Evolutionary conservation across 2,888 invertebrate species (phyloP).

Genomic region (Pyrrhia umbra): DNA sequence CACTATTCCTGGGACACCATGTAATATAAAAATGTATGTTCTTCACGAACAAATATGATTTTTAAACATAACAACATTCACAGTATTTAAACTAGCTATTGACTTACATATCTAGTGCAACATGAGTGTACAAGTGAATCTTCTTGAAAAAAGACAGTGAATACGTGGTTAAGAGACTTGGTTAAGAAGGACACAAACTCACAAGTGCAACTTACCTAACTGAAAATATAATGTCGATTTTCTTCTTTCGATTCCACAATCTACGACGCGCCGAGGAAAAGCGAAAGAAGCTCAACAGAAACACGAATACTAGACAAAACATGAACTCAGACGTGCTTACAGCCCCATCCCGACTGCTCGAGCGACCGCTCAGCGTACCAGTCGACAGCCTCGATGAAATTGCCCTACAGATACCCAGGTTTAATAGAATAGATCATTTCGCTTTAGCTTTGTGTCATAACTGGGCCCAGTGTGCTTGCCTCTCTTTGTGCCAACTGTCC

Average conservation of each 20-base stretch:
- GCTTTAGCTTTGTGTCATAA: constrained; percentile 65
- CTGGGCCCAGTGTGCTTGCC: constrained; percentile 45
- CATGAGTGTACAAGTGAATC: constrained; percentile 53
- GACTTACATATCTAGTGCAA: neutral
- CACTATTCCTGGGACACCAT: no score
- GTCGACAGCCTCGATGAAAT: constrained; percentile 97
- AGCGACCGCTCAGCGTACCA: constrained; percentile 95
- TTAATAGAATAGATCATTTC: constrained; percentile 64
- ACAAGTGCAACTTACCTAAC: constrained; percentile 60
- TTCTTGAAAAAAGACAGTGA: constrained; percentile 47
- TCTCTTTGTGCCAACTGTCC: constrained; percentile 31
- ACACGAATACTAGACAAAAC: constrained; percentile 71
- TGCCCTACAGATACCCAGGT: constrained; percentile 98
- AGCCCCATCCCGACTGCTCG: constrained; percentile 95
- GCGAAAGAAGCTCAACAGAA: constrained; percentile 73
- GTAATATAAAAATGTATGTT: no score
- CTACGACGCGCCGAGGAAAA: constrained; percentile 95
- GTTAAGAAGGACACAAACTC: constrained; percentile 33
- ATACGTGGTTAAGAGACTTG: constrained; percentile 7
- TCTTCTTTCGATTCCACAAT: constrained; percentile 98
- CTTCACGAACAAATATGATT: no score
- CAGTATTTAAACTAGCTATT: neutral
- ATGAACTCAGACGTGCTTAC: constrained; percentile 91
- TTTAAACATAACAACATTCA: neutral
- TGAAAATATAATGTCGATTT: constrained; percentile 95